A percentile compares a stretch with the other conserved stretches of the same genome.
Evolutionary conservation across 2,888 invertebrate species (phyloP).

Genomic region (Drosophila nigricruria): DNA sequence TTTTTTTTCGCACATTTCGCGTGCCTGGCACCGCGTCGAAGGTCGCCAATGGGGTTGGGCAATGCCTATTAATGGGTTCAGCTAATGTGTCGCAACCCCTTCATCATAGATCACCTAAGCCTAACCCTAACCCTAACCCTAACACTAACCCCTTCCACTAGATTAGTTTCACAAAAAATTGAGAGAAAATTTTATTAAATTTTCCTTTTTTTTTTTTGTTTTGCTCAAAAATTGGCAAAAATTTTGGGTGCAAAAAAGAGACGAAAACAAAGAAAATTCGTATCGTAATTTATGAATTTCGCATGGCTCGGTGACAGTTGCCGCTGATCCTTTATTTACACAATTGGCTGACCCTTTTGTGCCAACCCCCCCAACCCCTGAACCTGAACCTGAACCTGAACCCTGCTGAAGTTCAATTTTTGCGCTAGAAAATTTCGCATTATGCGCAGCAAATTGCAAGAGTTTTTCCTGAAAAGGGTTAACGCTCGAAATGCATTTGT

Average conservation of each 20-base stretch:
- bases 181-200: conserved; percentile 52
- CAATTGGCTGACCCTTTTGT: conserved; percentile 76
- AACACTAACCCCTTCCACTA: conserved; percentile 45
- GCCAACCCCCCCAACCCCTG: conserved; percentile 32
- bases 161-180: conserved; percentile 43
- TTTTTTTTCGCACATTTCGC: conserved; percentile 50
- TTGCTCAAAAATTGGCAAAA: conserved; percentile 72
- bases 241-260: conserved; percentile 22
- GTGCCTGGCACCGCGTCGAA: conserved; percentile 59
- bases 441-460: conserved; percentile 64
- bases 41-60: conserved; percentile 76
- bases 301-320: conserved; percentile 73
- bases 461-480: conserved; percentile 11
- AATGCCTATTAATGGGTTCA: conserved; percentile 84
- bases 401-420: conserved; percentile 43
- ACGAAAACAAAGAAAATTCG: conserved; percentile 46
- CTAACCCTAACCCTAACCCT: conserved; percentile 12
- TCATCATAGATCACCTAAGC: conserved; percentile 39
- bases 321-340: conserved; percentile 76
- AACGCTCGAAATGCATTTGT: conserved; percentile 20
- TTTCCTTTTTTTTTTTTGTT: conserved; percentile 38
- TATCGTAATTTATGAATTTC: conserved; percentile 72
- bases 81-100: conserved; percentile 82
- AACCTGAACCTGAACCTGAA: conserved; percentile 41
- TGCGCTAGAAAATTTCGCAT: conserved; percentile 73